These are phyloP conservation scores for Poeciliopsis presidionis DNA, from an alignment of 2,797 vertebrate species.

Conservation along the genomic window DNA sequence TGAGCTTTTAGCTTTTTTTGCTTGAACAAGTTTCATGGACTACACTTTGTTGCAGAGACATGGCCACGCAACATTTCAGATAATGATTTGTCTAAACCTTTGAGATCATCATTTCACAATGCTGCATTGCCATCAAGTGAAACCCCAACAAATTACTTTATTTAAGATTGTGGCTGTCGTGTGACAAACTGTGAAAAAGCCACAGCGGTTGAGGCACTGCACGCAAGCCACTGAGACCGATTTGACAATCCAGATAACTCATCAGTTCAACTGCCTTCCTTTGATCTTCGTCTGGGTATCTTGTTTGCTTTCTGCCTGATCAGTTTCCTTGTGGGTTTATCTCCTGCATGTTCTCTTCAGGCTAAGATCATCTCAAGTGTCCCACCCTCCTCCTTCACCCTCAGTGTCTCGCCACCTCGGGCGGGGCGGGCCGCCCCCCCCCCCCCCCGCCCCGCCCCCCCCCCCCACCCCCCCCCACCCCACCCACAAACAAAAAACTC, in stretches of 20 bases:
- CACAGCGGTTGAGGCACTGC: background rate
- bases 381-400: slow-evolving; percentile 58
- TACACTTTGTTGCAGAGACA: background rate
- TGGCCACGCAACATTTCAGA: background rate
- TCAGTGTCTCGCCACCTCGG: no score
- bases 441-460: background rate
- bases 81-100: background rate
- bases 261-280: slow-evolving; percentile 29
- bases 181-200: background rate
- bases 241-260: slow-evolving; percentile 41
- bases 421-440: no score
- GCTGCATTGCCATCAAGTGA: background rate
- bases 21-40: background rate
- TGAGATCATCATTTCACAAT: background rate
- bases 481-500: no score
- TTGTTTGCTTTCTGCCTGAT: slow-evolving; percentile 62
- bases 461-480: background rate
- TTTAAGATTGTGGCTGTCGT: background rate
- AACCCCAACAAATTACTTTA: background rate
- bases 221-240: background rate
- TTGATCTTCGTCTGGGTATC: slow-evolving; percentile 59
- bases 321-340: slow-evolving; percentile 68
- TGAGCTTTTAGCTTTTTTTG: background rate
- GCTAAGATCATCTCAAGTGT: slow-evolving; percentile 69
- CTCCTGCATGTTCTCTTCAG: slow-evolving; percentile 55